These are phyloP conservation scores for Huso huso DNA, from an alignment of 2,797 vertebrate species.

Conservation along the genomic window DNA sequence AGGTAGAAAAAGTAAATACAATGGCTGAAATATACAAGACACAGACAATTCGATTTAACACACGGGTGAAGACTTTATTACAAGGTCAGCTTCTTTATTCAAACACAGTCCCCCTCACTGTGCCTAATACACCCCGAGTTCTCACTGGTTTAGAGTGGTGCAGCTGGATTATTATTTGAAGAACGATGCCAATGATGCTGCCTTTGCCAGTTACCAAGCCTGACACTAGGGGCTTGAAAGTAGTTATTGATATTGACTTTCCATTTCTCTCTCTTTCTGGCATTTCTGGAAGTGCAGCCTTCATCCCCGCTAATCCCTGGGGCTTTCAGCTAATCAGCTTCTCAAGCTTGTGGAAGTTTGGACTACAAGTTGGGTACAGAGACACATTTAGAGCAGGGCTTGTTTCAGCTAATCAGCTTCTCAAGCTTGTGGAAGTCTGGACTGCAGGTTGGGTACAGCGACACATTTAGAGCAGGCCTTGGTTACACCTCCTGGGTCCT, in stretches of 20 bases:
- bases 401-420: too few species aligned
- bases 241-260: slow-evolving; percentile 15
- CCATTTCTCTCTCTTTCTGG: slow-evolving; percentile 5
- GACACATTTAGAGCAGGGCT: too few species aligned
- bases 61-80: too few species aligned
- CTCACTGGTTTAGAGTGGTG: not conserved
- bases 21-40: not conserved
- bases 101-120: not conserved
- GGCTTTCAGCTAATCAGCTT: slow-evolving; percentile 17
- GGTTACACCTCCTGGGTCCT: too few species aligned
- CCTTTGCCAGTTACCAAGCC: slow-evolving; percentile 8
- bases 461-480: too few species aligned
- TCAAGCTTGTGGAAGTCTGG: too few species aligned
- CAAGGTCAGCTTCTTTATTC: not conserved
- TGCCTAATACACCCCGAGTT: not conserved
- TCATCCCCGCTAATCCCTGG: slow-evolving; percentile 17
- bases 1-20: too few species aligned
- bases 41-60: not conserved
- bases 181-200: not conserved
- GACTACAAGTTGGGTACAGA: too few species aligned
- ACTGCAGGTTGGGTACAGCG: too few species aligned
- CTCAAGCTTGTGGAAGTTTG: too few species aligned
- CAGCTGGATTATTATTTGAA: not conserved
- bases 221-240: slow-evolving; percentile 6
- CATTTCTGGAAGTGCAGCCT: slow-evolving; percentile 9